phyloP scores from a whole-genome alignment of 2,113 vertebrate species.

The Uria lomvia region DNA sequence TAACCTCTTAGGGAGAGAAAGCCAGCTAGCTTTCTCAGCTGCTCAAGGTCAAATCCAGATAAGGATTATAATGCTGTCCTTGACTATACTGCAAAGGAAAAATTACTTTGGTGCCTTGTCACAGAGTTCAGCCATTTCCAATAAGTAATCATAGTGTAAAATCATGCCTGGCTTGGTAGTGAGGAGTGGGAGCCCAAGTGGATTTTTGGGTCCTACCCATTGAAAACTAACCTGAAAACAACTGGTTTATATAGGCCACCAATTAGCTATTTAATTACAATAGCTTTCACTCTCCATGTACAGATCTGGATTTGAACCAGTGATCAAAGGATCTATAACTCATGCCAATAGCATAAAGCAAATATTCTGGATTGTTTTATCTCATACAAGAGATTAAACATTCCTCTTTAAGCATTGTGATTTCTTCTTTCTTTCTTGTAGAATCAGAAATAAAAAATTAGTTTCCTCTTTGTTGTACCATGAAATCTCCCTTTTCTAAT shows the following conservation, averaged over 20 bases:
- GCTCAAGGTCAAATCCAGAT: not conserved
- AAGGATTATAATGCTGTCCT: not conserved
- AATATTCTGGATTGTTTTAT: not conserved
- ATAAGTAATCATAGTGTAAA: not conserved
- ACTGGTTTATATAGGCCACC: not conserved
- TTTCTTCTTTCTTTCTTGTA: slow-evolving; percentile 4
- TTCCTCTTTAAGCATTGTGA: slow-evolving; percentile 5
- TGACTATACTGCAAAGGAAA: not conserved
- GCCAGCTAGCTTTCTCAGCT: not conserved
- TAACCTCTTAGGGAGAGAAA: not conserved
- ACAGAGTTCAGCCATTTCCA: not conserved
- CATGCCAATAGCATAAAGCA: not conserved
- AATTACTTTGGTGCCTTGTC: not conserved
- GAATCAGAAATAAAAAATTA: slow-evolving; percentile 36
- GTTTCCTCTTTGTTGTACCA: slow-evolving; percentile 39
- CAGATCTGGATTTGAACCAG: not conserved
- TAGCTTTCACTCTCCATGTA: not conserved
- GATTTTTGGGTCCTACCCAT: not conserved
- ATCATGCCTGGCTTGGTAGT: not conserved
- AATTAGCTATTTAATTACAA: not conserved
- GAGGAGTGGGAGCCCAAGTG: not conserved
- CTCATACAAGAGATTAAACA: not conserved
- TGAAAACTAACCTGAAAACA: not conserved
- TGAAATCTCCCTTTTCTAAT: slow-evolving; percentile 66
- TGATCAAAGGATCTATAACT: not conserved